These are phyloP conservation scores for Phocoena phocoena DNA, from an alignment of 2,113 vertebrate species.

Conservation along the genomic window DNA sequence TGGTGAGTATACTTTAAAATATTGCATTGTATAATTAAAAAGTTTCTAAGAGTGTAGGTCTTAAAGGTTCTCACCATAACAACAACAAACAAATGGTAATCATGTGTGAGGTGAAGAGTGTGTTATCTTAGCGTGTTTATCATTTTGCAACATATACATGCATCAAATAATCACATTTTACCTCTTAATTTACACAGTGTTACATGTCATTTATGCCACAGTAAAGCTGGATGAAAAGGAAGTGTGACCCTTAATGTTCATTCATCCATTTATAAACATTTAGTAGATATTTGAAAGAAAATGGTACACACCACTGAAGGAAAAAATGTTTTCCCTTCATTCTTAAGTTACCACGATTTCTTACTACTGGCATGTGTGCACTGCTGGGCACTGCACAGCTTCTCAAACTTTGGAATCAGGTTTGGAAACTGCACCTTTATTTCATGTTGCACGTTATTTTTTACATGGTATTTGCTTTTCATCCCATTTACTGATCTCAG, in stretches of 20 bases:
- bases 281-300: background rate
- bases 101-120: no score
- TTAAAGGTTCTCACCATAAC: background rate
- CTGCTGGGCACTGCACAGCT: background rate
- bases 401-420: background rate
- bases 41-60: background rate
- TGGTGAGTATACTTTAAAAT: background rate
- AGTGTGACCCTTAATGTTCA: background rate
- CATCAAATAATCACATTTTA: background rate
- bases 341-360: background rate
- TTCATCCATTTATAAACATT: background rate
- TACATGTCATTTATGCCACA: background rate
- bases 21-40: background rate
- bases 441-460: background rate
- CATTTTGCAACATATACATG: background rate
- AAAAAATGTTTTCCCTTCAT: background rate
- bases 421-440: no score
- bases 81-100: no score
- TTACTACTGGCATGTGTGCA: rapidly evolving
- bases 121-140: background rate
- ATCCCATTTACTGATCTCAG: background rate
- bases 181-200: background rate
- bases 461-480: background rate
- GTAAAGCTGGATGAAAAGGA: background rate
- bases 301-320: background rate